phyloP scores from a whole-genome alignment of 2,113 vertebrate genomes.

The Poeciliopsis turrubarensis region DNA sequence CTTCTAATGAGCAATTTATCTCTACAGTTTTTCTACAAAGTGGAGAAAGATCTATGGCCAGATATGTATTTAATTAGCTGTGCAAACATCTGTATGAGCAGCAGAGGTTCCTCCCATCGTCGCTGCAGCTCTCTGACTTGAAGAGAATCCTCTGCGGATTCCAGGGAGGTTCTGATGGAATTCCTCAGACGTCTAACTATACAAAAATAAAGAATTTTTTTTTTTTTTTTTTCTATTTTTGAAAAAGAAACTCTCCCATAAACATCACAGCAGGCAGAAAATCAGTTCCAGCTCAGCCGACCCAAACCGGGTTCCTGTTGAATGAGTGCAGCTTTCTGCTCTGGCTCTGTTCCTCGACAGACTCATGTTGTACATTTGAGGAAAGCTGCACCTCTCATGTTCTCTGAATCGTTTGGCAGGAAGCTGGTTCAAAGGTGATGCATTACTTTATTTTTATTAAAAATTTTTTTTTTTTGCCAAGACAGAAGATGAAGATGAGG shows the following conservation, averaged over 20 bases:
- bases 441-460: constrained; percentile 12
- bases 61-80: constrained; percentile 40
- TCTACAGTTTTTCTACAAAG: constrained; percentile 31
- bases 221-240: too few species aligned
- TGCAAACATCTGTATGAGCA: constrained; percentile 1
- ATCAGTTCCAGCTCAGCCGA: constrained; percentile 50
- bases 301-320: constrained; percentile 62
- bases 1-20: constrained; percentile 47
- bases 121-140: constrained; percentile 4
- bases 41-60: constrained; percentile 17
- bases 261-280: constrained; percentile 43
- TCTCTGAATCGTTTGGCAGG: constrained; percentile 6
- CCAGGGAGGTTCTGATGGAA: constrained; percentile 30
- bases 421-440: constrained; percentile 50
- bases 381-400: background rate
- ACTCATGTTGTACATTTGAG: constrained; percentile 57
- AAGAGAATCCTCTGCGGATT: constrained; percentile 28
- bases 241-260: constrained; percentile 30
- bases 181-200: constrained; percentile 35
- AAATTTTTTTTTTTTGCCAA: constrained; percentile 6
- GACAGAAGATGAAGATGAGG: constrained; percentile 6
- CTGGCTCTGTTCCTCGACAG: constrained; percentile 35
- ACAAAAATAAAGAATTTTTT: background rate
- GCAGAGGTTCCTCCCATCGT: background rate
- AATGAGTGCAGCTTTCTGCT: constrained; percentile 54